Conservation (phyloP, 2,797 vertebrate genomes). For the Leptodactylus fallax region DNA sequence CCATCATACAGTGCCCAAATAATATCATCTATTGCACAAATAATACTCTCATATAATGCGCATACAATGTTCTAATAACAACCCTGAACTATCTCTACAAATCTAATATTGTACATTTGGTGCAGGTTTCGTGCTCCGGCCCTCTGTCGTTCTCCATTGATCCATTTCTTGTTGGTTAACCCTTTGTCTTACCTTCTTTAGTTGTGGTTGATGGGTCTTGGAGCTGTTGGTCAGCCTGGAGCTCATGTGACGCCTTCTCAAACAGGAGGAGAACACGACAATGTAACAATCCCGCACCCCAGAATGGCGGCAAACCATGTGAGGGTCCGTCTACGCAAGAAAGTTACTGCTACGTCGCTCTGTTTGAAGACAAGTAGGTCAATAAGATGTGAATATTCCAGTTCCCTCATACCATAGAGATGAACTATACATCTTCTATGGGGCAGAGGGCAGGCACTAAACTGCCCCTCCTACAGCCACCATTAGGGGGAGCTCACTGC, state of each 20-base stretch:
- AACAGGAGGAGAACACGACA: slow-evolving; percentile 78
- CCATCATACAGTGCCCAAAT: too few species aligned
- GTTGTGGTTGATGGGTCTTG: slow-evolving; percentile 86
- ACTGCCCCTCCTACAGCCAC: too few species aligned
- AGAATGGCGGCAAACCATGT: slow-evolving; percentile 80
- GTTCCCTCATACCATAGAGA: too few species aligned
- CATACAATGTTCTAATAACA: too few species aligned
- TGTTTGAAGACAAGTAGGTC: slow-evolving; percentile 79
- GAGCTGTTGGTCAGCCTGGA: slow-evolving; percentile 93
- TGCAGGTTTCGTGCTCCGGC: fast-evolving
- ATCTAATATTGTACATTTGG: neutral
- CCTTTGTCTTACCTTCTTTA: slow-evolving; percentile 67
- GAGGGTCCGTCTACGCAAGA: slow-evolving; percentile 74
- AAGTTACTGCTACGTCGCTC: slow-evolving; percentile 83
- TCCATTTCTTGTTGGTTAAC: neutral
- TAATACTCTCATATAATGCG: too few species aligned
- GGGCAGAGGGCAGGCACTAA: too few species aligned
- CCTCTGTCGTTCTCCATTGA: neutral
- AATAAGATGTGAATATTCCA: too few species aligned
- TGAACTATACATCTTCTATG: too few species aligned
- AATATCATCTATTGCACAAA: too few species aligned
- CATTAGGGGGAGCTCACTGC: too few species aligned
- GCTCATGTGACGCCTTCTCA: slow-evolving; percentile 76
- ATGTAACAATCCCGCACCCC: slow-evolving; percentile 85
- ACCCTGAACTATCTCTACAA: too few species aligned